Evolutionary conservation across 2,113 vertebrate genomes (phyloP), one percentile per base, ranked within the genome.

Genomic region (Laticauda laticaudata): DNA sequence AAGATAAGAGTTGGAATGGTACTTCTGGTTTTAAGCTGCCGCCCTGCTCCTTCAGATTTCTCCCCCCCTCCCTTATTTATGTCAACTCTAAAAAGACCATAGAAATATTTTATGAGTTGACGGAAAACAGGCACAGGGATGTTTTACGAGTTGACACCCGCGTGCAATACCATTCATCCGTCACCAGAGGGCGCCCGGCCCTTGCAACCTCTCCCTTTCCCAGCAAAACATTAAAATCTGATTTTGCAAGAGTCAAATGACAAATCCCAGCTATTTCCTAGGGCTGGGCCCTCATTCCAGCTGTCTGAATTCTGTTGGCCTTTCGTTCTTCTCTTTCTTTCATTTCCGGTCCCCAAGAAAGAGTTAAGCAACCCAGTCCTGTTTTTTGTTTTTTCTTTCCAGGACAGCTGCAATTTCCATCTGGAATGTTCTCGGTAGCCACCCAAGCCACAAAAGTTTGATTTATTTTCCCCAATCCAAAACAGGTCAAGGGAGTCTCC

Each of bases 151-250:
- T 51, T 51, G 48, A 51, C 48, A 51, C 15, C 2, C 15, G 15
- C 15, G 0, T 20, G 34, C 18, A 81, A 39, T 1, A 20, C 34
- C 34, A 20, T 2, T 2, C 45, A 0, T 29, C 5, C 3, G 0
- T 4, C 48, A 51, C 45, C 45, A 53, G 45, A 48, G 86, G 86
- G 24, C 4, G 4, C 86, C 12, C 12, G 0, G 45, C 43, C 21
- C 24, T 87, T 2, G 23, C 86, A 15, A 29, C 12, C 51, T 53
- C 48, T 29, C 26, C 85, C 2, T 57, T 59, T 21, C 53, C 23
- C 7, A 9, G 57, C 57, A 59, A 51, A 51, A 1, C n/a, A 2
- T 18, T 18, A 2, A 75, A 39, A 81, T 81, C 69, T 8, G 69
- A 81, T 81, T 39, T 81, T 81, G 69, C n/a, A 81, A 75, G 69